phyloP scores from a whole-genome alignment of 92 coral and sea anemone genomes.

The Porites rus region DNA sequence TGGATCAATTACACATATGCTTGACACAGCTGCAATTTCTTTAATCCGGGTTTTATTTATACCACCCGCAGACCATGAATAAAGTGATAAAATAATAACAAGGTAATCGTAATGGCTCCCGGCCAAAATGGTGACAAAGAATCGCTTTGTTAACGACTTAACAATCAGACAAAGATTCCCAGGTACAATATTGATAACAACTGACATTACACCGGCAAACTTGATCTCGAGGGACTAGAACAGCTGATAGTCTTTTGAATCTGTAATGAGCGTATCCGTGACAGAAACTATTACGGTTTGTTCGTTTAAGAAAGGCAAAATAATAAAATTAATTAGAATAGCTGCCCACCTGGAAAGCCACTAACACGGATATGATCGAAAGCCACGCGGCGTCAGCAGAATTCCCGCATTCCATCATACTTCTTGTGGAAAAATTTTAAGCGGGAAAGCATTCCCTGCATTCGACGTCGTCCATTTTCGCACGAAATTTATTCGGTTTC shows the following conservation, averaged over 20 bases:
- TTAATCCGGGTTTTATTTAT: not conserved
- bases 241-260: too few relatives aligned
- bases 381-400: conserved; percentile 49
- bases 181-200: not conserved
- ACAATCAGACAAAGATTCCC: not conserved
- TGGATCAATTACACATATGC: too few relatives aligned
- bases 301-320: not conserved
- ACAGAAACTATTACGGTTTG: not conserved
- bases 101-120: not conserved
- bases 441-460: not conserved
- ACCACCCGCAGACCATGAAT: not conserved
- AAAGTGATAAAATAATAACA: not conserved
- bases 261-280: too few relatives aligned
- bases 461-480: not conserved
- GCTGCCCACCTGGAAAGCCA: conserved; percentile 58
- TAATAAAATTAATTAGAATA: conserved; percentile 2
- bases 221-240: not conserved
- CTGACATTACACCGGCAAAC: not conserved
- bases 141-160: not conserved
- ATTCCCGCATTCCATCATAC: conserved; percentile 36
- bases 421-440: not conserved
- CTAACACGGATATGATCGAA: conserved; percentile 25
- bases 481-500: not conserved
- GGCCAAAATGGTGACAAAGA: not conserved
- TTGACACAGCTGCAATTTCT: not conserved